phyloP scores from a whole-genome alignment of 2,113 vertebrate genomes.

The Triplophysa dalaica region DNA sequence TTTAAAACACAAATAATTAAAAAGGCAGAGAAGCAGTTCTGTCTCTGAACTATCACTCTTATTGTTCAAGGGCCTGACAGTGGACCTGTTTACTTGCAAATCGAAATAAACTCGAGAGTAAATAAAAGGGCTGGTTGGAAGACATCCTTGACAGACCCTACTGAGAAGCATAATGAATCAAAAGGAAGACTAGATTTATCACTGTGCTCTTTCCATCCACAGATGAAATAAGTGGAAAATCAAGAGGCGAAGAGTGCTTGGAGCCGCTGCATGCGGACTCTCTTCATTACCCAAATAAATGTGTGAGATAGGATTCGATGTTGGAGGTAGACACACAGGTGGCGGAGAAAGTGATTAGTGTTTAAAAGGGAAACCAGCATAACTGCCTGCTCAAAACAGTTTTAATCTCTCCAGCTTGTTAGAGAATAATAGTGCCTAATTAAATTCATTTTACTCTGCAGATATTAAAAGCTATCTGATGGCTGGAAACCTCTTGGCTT shows the following conservation, averaged over 20 bases:
- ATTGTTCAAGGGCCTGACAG: background rate
- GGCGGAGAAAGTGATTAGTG: slow-evolving; percentile 36
- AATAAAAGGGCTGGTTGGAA: background rate
- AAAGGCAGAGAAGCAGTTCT: background rate
- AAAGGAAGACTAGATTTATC: background rate
- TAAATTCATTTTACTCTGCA: slow-evolving; percentile 44
- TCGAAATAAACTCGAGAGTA: background rate
- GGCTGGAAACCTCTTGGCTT: slow-evolving; percentile 20
- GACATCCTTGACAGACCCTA: background rate
- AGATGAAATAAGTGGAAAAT: slow-evolving; percentile 15
- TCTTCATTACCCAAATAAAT: slow-evolving; percentile 37
- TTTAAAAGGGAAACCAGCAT: slow-evolving; percentile 37
- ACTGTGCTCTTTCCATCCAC: background rate
- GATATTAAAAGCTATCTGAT: slow-evolving; percentile 42
- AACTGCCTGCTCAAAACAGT: background rate
- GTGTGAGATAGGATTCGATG: slow-evolving; percentile 44
- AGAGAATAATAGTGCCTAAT: slow-evolving; percentile 34
- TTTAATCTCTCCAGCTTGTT: slow-evolving; percentile 27
- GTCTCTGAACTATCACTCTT: background rate
- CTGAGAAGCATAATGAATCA: background rate
- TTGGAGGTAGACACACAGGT: slow-evolving; percentile 38
- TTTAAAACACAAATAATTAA: background rate
- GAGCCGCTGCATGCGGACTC: slow-evolving; percentile 17
- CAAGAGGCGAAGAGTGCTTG: slow-evolving; percentile 5
- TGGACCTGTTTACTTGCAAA: background rate